Base-by-base conservation (phyloP, 2,113 vertebrate genomes). In the Leptodactylus fuscus region DNA sequence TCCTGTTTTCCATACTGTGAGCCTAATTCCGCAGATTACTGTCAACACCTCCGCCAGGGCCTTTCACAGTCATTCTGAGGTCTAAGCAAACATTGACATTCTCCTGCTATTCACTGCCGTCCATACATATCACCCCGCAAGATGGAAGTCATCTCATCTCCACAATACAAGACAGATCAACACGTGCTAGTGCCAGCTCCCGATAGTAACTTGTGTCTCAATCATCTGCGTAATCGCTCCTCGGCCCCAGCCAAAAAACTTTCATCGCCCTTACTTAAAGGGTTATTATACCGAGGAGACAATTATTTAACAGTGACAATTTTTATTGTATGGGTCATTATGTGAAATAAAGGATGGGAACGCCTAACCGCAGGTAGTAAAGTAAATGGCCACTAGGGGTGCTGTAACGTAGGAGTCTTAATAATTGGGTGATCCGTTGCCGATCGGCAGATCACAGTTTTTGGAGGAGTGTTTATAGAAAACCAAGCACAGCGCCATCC, bases 81-180 rank as follows among this genome's bases (percentile, higher is more conserved):
- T 84, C 87, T 88, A 82, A 88, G 85, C 71, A 84, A 82, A 62
- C 87, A 88, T 78, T 91, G 90, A 87, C 81, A 76, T 84, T 86
- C 88, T 67, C 83, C 86, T 81, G 74, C 53, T 49, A 29, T 27
- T 90, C 73, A 77, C 36, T 88, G 89, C 77, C 81, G 81, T 87
- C 77, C 88, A 91, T 89, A 62, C 67, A 87, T 49, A 77, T 62
- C 15, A 87, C n/a, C 22, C 29, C 46, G 74, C 3, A 87, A 79
- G 88, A 86, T 27, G 3, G 6, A 55, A 38, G 69, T 74, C 29
- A 83, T 60, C 67, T 58, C 44, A 51, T 51, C 51, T 32, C 24
- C 32, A 9, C 3, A 73, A 82, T 24, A 70, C 36, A 49, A 70
- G 80, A 34, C 34, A 49, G 44, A 70, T 32, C 71, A 82, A 82